A percentile compares a stretch with the other conserved stretches of the same genome.
Evolutionary conservation across 2,888 invertebrate genomes (phyloP).

Genomic region (Eueremaeus valkanovi): DNA sequence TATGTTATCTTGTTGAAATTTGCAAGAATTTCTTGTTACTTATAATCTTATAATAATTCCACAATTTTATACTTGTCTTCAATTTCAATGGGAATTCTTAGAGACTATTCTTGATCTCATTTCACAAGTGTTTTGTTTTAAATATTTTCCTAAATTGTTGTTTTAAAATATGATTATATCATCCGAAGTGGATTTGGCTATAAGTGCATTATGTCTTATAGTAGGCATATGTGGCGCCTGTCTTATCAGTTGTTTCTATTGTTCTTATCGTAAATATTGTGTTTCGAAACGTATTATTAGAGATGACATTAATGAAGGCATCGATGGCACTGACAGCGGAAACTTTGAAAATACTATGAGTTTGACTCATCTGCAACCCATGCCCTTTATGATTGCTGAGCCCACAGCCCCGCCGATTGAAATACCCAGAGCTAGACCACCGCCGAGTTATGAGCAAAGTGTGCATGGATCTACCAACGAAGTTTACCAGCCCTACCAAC

Average conservation of each 20-base stretch:
- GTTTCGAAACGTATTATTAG: neutral
- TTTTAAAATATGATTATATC: slow-evolving; percentile 15
- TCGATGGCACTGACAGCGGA: neutral
- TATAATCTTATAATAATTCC: no score
- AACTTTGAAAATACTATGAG: neutral
- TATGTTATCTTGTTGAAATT: no score
- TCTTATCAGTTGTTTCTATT: neutral
- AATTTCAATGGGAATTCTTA: no score
- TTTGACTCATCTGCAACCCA: neutral
- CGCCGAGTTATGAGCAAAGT: slow-evolving; percentile 11
- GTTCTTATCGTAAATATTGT: neutral
- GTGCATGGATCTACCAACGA: no score
- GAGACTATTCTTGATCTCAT: no score
- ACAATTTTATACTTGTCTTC: no score
- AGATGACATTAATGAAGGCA: neutral
- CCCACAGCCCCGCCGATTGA: neutral
- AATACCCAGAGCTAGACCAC: slow-evolving; percentile 7
- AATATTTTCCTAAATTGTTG: no score
- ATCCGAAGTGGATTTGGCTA: neutral
- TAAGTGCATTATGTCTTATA: neutral
- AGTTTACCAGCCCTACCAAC: neutral
- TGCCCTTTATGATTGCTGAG: neutral
- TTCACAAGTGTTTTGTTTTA: no score
- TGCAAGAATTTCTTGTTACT: no score
- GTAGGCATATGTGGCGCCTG: neutral